Evolutionary conservation across 2,797 vertebrate species (phyloP).

Genomic region (Gephyroberyx darwinii): DNA sequence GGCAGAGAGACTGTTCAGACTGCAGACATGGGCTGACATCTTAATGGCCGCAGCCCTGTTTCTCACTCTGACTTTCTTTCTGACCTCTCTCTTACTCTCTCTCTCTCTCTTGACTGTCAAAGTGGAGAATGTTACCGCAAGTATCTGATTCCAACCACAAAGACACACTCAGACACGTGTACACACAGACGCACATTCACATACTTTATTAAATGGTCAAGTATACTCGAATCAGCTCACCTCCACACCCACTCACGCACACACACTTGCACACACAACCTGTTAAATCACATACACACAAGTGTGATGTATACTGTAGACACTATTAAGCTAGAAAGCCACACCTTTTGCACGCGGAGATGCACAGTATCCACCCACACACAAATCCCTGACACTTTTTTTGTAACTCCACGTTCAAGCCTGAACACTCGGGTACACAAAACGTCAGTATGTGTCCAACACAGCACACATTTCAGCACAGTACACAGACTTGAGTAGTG

Average conservation of each 20-base stretch:
- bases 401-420: constrained; percentile 16
- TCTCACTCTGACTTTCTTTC: constrained; percentile 10
- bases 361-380: constrained; percentile 1
- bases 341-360: constrained; percentile 11
- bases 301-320: background rate
- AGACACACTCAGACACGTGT: constrained; percentile 1
- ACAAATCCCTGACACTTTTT: constrained; percentile 7
- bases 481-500: constrained; percentile 39
- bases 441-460: constrained; percentile 22
- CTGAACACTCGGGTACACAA: constrained; percentile 9
- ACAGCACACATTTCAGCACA: constrained; percentile 5
- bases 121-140: constrained; percentile 32
- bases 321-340: background rate
- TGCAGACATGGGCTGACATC: constrained; percentile 63
- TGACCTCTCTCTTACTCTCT: background rate
- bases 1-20: constrained; percentile 42
- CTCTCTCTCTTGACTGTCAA: constrained; percentile 18
- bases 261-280: background rate
- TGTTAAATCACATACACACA: background rate
- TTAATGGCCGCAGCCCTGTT: constrained; percentile 58
- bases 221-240: background rate
- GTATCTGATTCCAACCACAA: constrained; percentile 50
- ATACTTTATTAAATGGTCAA: background rate
- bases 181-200: background rate
- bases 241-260: background rate